Evolutionary conservation across 2,113 vertebrate species (phyloP).

Genomic region (Syrmaticus mikado): DNA sequence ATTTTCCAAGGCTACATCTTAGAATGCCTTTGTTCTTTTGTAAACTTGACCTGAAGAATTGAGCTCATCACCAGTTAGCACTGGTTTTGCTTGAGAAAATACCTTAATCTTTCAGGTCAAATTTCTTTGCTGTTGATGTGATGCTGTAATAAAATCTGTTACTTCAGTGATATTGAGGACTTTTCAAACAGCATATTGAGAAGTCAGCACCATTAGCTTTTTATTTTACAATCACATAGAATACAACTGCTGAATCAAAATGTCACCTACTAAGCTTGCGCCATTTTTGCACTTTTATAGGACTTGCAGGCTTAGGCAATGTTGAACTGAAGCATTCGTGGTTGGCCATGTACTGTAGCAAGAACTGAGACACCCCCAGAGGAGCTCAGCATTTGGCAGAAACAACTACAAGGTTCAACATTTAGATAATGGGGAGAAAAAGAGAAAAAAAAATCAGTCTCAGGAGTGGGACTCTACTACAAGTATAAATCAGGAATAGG

Average conservation of each 20-base stretch:
- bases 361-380: background rate
- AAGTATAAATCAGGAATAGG: background rate
- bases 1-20: background rate
- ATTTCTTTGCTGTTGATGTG: background rate
- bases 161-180: background rate
- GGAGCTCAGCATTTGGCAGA: background rate
- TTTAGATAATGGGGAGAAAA: background rate
- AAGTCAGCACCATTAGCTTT: background rate
- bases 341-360: background rate
- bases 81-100: background rate
- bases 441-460: background rate
- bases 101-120: background rate
- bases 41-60: background rate
- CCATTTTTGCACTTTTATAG: background rate
- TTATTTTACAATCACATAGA: background rate
- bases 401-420: background rate
- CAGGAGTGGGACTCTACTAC: background rate
- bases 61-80: background rate
- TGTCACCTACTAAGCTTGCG: background rate
- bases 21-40: rapidly evolving
- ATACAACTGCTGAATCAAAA: background rate
- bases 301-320: background rate
- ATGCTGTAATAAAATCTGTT: background rate
- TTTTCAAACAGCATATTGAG: background rate
- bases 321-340: background rate